Evolutionary conservation across 2,113 vertebrate species (phyloP), one percentile per base, ranked within the genome.

Genomic region (Pseudolaguvia tuberculata): DNA sequence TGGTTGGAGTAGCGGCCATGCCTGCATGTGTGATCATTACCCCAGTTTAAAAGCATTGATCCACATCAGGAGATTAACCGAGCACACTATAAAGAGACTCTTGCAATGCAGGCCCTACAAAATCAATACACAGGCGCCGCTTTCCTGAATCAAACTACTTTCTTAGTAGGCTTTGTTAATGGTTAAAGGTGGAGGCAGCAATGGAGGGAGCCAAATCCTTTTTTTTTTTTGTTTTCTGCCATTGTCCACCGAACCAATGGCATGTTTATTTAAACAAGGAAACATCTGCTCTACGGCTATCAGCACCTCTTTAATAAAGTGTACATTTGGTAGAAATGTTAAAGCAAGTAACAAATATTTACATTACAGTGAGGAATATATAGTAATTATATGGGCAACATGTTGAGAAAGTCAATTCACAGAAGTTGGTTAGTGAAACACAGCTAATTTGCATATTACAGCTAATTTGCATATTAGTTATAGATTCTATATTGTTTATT

Each of bases 1-100:
- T 42, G 62, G 39, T 70, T 65, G 59, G 59, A 71, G 79, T 59
- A 55, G 61, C 68, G 69, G 61, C 62, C 68, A 69, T 76, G 56
- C 70, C 80, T 63, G 69, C 77, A 63, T 45, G 20, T 61, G 62
- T 76, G 73, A 79, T 78, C 68, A 79, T 62, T 71, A 81, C 55
- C 80, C 58, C 68, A 27, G 76, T 81, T 77, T 78, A 77, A 77
- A 74, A 55, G 48, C 52, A 81, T 81, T 51, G 80, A 81, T 79
- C 73, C 27, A 59, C 61, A 52, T 39, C 51, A 61, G 72, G 77
- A 79, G 77, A 78, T 81, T 79, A 81, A 81, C 80, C 61, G 63
- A 65, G 66, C 80, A 76, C 71, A 57, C 80, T 72, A 76, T 75
- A 81, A 81, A 78, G 70, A 72, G 68, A 61, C 53, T 75, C 76